A percentile compares a stretch with the other conserved stretches of the same genome.
These are phyloP conservation scores for Drosophila subobscura DNA, from an alignment of 1,140 invertebrate genomes.

Conservation along the genomic window DNA sequence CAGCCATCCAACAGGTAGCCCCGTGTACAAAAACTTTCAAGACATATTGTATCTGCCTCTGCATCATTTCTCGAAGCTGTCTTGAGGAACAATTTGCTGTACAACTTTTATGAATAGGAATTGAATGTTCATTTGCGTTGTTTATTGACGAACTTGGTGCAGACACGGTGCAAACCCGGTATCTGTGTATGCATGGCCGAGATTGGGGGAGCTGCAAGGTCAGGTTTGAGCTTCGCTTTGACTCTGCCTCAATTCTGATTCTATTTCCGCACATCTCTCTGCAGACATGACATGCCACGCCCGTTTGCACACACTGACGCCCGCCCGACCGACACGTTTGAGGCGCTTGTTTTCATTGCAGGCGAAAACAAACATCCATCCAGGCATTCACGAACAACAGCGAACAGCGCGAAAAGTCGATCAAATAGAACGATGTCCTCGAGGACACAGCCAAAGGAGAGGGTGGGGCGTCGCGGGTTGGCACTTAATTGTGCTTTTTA, in stretches of 20 bases:
- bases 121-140: too few relatives aligned
- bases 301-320: conserved; percentile 8
- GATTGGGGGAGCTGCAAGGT: conserved; percentile 4
- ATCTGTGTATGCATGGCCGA: too few relatives aligned
- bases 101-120: too few relatives aligned
- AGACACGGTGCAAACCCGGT: too few relatives aligned
- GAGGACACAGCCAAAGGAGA: conserved; percentile 18
- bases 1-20: too few relatives aligned
- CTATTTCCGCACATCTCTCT: conserved; percentile 25
- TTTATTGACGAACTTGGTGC: too few relatives aligned
- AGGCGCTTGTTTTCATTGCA: conserved; percentile 38
- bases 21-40: too few relatives aligned
- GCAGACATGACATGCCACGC: conserved; percentile 3
- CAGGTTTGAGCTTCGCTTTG: not conserved
- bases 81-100: too few relatives aligned
- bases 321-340: conserved; percentile 9
- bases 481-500: conserved; percentile 58
- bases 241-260: not conserved
- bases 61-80: too few relatives aligned
- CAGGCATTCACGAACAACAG: conserved; percentile 7
- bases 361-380: too few relatives aligned
- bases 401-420: conserved; percentile 43
- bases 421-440: conserved; percentile 58
- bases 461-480: conserved; percentile 1
- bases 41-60: too few relatives aligned